Base-by-base conservation (phyloP, 2,888 invertebrate species). In the Stenurella melanura region DNA sequence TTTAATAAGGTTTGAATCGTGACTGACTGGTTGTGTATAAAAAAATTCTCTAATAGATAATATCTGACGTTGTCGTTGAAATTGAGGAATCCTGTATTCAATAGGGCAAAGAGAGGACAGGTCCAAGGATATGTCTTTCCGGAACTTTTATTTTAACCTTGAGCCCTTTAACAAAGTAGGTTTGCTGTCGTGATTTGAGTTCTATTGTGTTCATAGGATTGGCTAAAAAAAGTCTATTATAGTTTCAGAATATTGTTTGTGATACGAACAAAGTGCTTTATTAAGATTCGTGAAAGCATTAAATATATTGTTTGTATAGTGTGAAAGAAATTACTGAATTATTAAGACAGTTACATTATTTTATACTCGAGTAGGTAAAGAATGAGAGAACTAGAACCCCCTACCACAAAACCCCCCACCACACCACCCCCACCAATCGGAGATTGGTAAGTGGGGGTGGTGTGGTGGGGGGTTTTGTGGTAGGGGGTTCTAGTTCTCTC, bases 71-170 rank as follows among this genome's bases (percentile, higher is more conserved):
- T 42, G 12, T 38, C 42, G 42, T 50, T 50, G n/a, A n/a, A n/a
- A 50, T 15, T 42, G 50, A 50, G n/a, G 50, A 15, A 15, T 50
- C 50, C n/a, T n/a, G 57, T 18, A 15, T 57, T n/a, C n/a, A 38
- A 38, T 38, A 42, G n/a, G 21, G 18, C 42, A 19, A 38, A 67
- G 18, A 70, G 50, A 61, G 70, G 60, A 42, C 42, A 42, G 70
- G 70, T 42, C 58, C 38, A 70, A 61, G 60, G 70, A 30, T 50
- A 60, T 21, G 60, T 19, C 58, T 57, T 34, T 69, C 58, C 57
- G 58, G 70, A 60, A 58, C 42, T 38, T n/a, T 26, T 17, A 17
- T 34, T 58, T 42, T 19, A 15, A 19, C 56, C 70, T 42, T 70
- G 11, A 34, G 15, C 42, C 38, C 18, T 30, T 61, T 63, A 34